Base-by-base conservation (phyloP, 1,140 invertebrate genomes). In the Gyrodactylus bullatarudis region DNA sequence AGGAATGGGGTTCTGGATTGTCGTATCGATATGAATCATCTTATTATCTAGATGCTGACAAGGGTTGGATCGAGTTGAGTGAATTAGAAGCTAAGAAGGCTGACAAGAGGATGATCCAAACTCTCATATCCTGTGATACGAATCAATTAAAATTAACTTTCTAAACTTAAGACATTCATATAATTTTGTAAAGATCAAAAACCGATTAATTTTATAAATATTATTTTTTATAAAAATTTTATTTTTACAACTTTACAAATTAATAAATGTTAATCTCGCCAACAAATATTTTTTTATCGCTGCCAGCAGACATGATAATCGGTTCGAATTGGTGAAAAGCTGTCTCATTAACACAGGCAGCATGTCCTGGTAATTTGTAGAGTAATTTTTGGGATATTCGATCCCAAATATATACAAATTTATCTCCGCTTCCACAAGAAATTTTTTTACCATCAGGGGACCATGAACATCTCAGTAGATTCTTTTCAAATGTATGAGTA, bases 401-500 rank as follows among this genome's bases (percentile, higher is more conserved):
- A 80, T 98, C 91, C 93, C 93, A 99, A 69, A 99, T 84, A 79
- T 98, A 95, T 8, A 96, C 87, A 82, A 87, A 91, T 69, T 94
- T 83, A 81, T 99, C 95, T 1, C 91, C 87, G 8, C 91, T 96
- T 0, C 95, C 95, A 0, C 88, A 87, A 1, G 88, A 85, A 26
- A 93, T 85, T 72, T 80, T 79, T 69, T 85, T 86, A 78, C 89
- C 89, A 84, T 89, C 85, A 0, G 86, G 84, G 0, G 90, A 88
- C 91, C 91, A 96, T 0, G 86, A 82, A 80, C 89, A 92, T 21
- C 87, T 82, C 22, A 95, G 79, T 69, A 94, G 82, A 82, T 89
- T 89, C 85, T 85, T 94, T 83, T 97, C 93, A 83, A 95, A 98
- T 82, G 95, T 96, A 81, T 97, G 92, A 77, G 92, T 89, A 83